Evolutionary conservation across 2,888 invertebrate species (phyloP).

Genomic region (Helicoverpa assulta): DNA sequence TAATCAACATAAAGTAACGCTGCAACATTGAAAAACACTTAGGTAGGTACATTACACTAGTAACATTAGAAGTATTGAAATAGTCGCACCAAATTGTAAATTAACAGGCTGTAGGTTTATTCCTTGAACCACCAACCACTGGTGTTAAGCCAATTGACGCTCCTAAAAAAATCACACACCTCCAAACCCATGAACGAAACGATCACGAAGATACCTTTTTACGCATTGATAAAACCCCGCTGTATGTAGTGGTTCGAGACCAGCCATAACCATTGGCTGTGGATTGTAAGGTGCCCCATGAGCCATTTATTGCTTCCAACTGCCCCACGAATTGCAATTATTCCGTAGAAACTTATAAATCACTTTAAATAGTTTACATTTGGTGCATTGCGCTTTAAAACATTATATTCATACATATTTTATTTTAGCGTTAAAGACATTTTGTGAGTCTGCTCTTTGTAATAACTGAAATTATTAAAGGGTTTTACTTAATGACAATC

Average conservation of each 20-base stretch:
- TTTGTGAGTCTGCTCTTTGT: background rate
- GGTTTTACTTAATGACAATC: no score
- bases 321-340: constrained; percentile 76
- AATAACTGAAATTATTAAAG: no score
- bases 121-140: no score
- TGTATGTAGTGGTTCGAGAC: constrained; percentile 41
- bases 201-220: constrained; percentile 26
- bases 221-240: constrained; percentile 43
- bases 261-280: constrained; percentile 48
- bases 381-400: constrained; percentile 81
- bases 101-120: no score
- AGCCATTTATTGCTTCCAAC: constrained; percentile 75
- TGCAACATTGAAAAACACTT: no score
- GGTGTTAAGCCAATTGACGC: background rate
- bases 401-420: constrained; percentile 27
- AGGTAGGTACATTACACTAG: no score
- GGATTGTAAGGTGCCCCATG: constrained; percentile 60
- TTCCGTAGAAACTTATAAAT: constrained; percentile 80
- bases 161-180: constrained; percentile 5
- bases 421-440: constrained; percentile 10
- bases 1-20: no score
- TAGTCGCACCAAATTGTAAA: no score
- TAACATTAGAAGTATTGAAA: no score
- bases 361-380: constrained; percentile 80
- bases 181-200: background rate